phyloP scores from a whole-genome alignment of 2,113 vertebrate species.

The Chloroceryle aenea region DNA sequence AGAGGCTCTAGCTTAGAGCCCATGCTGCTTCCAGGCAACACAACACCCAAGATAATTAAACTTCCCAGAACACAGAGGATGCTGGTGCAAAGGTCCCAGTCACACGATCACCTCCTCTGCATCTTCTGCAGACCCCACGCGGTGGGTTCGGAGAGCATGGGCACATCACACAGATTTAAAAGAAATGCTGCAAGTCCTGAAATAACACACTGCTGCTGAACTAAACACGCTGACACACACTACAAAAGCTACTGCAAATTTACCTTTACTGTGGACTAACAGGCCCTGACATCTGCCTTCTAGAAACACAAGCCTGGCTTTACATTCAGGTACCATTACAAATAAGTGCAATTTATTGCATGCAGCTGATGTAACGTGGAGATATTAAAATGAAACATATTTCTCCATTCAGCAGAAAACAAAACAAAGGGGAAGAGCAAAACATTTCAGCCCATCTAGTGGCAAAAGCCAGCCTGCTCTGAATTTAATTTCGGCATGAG shows the following conservation, averaged over 20 bases:
- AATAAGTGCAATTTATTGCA: neutral
- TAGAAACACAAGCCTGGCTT: neutral
- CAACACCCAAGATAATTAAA: neutral
- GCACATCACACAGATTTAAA: neutral
- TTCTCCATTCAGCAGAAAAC: neutral
- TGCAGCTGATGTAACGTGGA: neutral
- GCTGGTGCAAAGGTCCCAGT: neutral
- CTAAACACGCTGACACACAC: neutral
- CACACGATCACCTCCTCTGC: fast-evolving
- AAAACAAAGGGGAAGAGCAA: neutral
- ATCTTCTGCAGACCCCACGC: fast-evolving
- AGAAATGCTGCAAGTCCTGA: neutral
- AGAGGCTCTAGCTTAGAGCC: neutral
- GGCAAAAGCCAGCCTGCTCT: neutral
- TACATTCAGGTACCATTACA: neutral
- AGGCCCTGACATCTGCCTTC: neutral
- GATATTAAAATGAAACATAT: neutral
- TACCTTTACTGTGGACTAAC: neutral
- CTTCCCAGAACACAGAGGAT: neutral
- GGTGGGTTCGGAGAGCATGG: neutral
- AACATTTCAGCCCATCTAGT: neutral
- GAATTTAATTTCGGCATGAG: neutral
- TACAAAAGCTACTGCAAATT: neutral
- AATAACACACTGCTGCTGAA: neutral
- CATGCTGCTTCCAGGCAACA: neutral